Evolutionary conservation across 2,888 invertebrate species (phyloP), one percentile per base, ranked within the genome.

Genomic region (Girardia tigrina): DNA sequence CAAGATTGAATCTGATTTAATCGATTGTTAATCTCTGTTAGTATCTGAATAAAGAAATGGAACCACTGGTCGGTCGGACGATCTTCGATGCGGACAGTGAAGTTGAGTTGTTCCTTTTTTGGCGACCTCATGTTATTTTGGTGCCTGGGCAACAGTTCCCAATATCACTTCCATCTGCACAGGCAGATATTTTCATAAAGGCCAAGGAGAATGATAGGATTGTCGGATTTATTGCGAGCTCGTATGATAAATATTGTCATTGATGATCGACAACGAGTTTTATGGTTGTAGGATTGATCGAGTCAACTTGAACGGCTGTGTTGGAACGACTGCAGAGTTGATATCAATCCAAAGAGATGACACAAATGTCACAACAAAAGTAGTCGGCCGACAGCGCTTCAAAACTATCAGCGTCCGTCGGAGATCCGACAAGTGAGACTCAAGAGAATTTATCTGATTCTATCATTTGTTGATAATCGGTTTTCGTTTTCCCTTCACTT

Each of bases 101-200:
- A 2, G 36, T 72, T 1, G 73, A 72, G 16, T n/a, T 72, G n/a
- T 36, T 36, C 26, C 29, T 72, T 6, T 72, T 72, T 26, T 36
- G 28, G 28, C 28, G 73, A 6, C 74, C 42, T 2, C 16, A 42
- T 69, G 69, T 74, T n/a, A 87, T 90, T 28, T 82, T 88, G 20
- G 89, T 90, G 78, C 91, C 91, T 6, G 90, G 90, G 0, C 90
- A 91, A 83, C 90, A 89, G 0, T 83, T 91, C 27, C 91, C 91
- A 0, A 86, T 91, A 78, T 88, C 89, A 69, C 86, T 88, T 1
- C 86, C 85, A 77, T 83, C 86, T 29, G 82, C 26, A 6, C 75
- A 75, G n/a, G 75, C 69, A 23, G 27, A 23, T 20, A 42, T 27
- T 20, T 28, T 74, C 23, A 16, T 69, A 2, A 23, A 56, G 12